Percentiles rank a stretch among this genome's conserved stretches.
Conservation (phyloP, 2,888 invertebrate genomes). For the Bhutanitis thaidina region DNA sequence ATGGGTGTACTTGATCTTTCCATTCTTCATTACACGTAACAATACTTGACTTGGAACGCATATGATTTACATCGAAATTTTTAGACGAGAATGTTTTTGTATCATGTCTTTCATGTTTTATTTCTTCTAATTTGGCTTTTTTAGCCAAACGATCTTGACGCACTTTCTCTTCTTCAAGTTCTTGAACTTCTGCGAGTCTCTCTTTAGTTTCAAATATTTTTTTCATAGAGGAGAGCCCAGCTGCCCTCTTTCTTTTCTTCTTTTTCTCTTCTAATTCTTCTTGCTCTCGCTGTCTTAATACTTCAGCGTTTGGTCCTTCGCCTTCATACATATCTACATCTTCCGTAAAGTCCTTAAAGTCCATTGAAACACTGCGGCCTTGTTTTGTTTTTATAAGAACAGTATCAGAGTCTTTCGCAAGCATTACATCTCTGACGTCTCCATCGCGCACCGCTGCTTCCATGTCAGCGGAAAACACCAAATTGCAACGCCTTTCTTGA, state of each 20-base stretch:
- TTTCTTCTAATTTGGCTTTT: slow-evolving; percentile 65
- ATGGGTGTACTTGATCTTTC: slow-evolving; percentile 82
- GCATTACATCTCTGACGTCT: slow-evolving; percentile 87
- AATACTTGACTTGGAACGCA: slow-evolving; percentile 74
- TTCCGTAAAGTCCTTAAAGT: slow-evolving; percentile 80
- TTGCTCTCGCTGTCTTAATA: slow-evolving; percentile 80
- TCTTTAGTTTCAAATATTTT: slow-evolving; percentile 90
- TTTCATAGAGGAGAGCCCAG: slow-evolving; percentile 82
- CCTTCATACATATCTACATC: slow-evolving; percentile 84
- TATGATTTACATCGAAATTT: slow-evolving; percentile 73
- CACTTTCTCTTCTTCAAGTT: slow-evolving; percentile 77
- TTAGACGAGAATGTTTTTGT: slow-evolving; percentile 64
- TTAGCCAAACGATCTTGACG: slow-evolving; percentile 58
- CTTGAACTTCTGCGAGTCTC: slow-evolving; percentile 81
- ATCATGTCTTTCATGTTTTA: slow-evolving; percentile 69
- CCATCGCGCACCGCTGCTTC: slow-evolving; percentile 89
- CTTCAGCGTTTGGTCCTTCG: slow-evolving; percentile 84
- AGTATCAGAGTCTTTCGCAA: slow-evolving; percentile 87
- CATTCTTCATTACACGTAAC: slow-evolving; percentile 75
- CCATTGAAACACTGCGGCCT: slow-evolving; percentile 87
- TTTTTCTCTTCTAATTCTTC: slow-evolving; percentile 76
- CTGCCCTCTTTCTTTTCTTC: slow-evolving; percentile 81
- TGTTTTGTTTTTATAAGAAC: slow-evolving; percentile 86
- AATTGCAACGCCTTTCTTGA: slow-evolving; percentile 85
- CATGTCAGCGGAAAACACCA: slow-evolving; percentile 86